Percentiles rank a stretch among this genome's conserved stretches.
phyloP scores from a whole-genome alignment of 2,113 vertebrate genomes.

The Paratilapia polleni region DNA sequence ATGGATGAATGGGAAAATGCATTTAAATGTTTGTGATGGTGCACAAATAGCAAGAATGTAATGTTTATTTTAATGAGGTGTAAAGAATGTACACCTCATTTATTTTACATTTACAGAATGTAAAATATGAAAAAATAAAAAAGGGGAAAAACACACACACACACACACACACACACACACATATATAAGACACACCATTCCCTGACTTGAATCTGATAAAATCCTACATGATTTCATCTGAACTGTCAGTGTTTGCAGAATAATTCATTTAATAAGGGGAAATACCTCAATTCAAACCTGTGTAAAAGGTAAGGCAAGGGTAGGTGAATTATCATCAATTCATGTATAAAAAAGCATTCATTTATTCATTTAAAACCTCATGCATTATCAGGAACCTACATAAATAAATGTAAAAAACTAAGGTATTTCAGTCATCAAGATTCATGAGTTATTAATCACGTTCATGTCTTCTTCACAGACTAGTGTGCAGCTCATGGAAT shows the following conservation, averaged over 20 bases:
- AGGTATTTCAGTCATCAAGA: neutral
- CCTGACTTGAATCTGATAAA: neutral
- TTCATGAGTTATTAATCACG: neutral
- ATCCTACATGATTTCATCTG: neutral
- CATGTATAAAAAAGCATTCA: neutral
- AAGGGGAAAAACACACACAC: too few species aligned
- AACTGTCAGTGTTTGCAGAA: neutral
- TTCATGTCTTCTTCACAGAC: neutral
- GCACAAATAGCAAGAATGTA: neutral
- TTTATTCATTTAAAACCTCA: neutral
- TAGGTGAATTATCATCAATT: neutral
- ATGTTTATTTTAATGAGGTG: neutral
- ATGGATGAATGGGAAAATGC: neutral
- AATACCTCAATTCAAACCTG: neutral
- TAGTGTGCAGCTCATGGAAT: neutral
- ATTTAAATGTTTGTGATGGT: neutral
- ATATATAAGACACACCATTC: neutral
- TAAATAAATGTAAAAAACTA: neutral
- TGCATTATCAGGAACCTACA: neutral
- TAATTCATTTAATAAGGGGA: neutral
- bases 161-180: too few species aligned
- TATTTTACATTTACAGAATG: too few species aligned
- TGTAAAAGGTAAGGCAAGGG: too few species aligned
- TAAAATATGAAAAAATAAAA: neutral
- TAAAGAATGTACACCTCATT: too few species aligned